Evolutionary conservation across 2,888 invertebrate species (phyloP).

Genomic region (Clitarchus hookeri): DNA sequence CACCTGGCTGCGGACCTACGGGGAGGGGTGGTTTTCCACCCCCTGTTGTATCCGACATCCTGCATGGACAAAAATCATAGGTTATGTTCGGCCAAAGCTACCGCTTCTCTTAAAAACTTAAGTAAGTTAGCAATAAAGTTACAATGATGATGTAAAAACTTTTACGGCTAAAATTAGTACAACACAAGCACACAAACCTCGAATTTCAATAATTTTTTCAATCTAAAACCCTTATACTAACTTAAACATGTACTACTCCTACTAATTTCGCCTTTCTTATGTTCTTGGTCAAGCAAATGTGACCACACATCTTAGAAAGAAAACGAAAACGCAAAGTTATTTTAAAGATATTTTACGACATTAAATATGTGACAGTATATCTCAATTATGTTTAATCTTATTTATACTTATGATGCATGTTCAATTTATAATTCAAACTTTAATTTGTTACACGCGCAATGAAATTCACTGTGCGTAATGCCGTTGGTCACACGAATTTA

Average conservation of each 20-base stretch:
- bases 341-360: not conserved
- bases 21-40: conserved; percentile 53
- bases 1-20: conserved; percentile 71
- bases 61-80: conserved; percentile 10
- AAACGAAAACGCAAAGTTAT: not conserved
- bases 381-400: not conserved
- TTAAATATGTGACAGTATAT: not conserved
- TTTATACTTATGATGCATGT: too few species aligned
- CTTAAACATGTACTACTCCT: not conserved
- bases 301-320: not conserved
- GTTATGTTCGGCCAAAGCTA: not conserved
- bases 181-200: too few species aligned
- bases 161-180: too few species aligned
- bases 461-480: not conserved
- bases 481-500: not conserved
- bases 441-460: not conserved
- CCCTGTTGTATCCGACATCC: conserved; percentile 56
- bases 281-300: not conserved
- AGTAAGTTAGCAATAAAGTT: not conserved
- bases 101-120: not conserved
- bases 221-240: not conserved
- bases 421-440: not conserved
- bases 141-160: not conserved
- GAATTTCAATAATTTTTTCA: not conserved
- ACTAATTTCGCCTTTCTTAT: not conserved